Conservation (phyloP, 2,797 vertebrate genomes). For the Gastrophryne carolinensis region DNA sequence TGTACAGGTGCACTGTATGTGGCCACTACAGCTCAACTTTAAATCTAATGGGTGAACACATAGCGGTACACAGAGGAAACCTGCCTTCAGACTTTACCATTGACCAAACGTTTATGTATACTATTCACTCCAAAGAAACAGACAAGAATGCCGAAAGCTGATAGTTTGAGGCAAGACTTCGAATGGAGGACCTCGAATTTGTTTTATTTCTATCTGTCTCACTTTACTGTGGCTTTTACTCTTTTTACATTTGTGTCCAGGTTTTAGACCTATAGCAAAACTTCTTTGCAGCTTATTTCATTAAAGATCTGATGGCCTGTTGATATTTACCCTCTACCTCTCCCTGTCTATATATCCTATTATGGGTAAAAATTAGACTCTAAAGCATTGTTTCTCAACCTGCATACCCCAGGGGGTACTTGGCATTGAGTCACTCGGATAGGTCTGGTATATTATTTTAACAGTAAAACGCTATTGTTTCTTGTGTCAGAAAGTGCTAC, state of each 20-base stretch:
- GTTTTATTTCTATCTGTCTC: conserved; percentile 31
- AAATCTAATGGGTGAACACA: conserved; percentile 94
- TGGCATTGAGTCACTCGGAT: too few relatives aligned
- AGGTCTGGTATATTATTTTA: too few relatives aligned
- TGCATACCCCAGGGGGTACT: too few relatives aligned
- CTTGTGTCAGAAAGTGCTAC: too few relatives aligned
- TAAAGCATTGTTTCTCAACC: too few relatives aligned
- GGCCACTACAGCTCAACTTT: conserved; percentile 95
- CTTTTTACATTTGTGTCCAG: conserved; percentile 1
- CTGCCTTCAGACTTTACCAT: conserved; percentile 93
- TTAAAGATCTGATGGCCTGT: too few relatives aligned
- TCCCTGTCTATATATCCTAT: too few relatives aligned
- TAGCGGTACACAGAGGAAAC: conserved; percentile 91
- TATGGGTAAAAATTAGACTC: too few relatives aligned
- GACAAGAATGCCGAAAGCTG: conserved; percentile 81
- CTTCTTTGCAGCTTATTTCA: too few relatives aligned
- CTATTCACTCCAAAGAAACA: conserved; percentile 93
- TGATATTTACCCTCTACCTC: too few relatives aligned
- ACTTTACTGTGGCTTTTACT: conserved; percentile 10
- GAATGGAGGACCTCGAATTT: background rate
- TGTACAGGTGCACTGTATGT: conserved; percentile 95
- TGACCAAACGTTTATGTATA: conserved; percentile 98
- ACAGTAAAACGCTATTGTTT: too few relatives aligned
- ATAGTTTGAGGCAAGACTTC: conserved; percentile 58
- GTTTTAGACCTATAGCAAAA: too few relatives aligned